phyloP scores from a whole-genome alignment of 2,888 invertebrate genomes.

The Tillus elongatus region DNA sequence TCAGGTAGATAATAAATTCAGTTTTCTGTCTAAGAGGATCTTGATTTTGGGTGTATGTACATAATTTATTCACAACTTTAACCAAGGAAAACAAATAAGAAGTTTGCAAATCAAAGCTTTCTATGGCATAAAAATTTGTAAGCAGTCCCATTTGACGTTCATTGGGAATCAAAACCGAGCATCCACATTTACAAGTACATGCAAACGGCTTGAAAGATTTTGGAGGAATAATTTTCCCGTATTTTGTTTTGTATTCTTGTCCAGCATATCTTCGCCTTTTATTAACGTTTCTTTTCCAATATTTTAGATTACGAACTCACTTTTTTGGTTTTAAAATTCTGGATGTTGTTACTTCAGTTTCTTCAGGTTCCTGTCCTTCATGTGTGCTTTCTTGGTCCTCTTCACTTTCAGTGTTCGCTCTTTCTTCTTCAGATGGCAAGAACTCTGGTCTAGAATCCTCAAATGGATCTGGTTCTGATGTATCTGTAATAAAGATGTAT shows the following conservation, averaged over 20 bases:
- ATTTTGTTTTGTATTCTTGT: conserved; percentile 7
- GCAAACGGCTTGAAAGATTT: conserved; percentile 1
- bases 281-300: conserved; percentile 3
- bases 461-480: conserved; percentile 5
- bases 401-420: too few relatives aligned
- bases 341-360: neutral
- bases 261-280: conserved; percentile 5
- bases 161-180: neutral
- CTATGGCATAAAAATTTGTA: conserved; percentile 8
- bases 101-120: too few relatives aligned
- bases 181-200: conserved; percentile 5
- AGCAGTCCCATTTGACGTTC: conserved; percentile 5
- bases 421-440: neutral
- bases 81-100: too few relatives aligned
- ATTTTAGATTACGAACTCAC: conserved; percentile 5
- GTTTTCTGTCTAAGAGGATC: conserved; percentile 5
- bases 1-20: conserved; percentile 7
- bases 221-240: too few relatives aligned
- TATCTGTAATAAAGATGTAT: too few relatives aligned
- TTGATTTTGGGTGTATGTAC: conserved; percentile 6
- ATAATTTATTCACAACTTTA: too few relatives aligned
- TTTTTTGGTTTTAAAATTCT: neutral
- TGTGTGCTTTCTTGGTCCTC: neutral
- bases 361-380: neutral
- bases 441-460: conserved; percentile 3